Base-by-base conservation (phyloP, 2,888 invertebrate species). In the Drosophila prostipennis region DNA sequence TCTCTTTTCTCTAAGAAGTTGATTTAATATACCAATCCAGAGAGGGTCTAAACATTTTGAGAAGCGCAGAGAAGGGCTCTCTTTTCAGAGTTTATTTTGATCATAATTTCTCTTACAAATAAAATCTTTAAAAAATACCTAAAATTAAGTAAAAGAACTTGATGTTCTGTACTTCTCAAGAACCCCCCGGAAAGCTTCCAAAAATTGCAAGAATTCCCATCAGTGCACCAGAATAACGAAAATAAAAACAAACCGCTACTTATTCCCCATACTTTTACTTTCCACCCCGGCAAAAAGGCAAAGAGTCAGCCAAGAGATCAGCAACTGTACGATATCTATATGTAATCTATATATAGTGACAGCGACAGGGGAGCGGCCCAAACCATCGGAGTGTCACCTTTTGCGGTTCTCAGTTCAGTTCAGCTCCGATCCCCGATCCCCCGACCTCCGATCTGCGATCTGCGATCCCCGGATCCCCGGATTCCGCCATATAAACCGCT, bases 381-480 rank as follows among this genome's bases (percentile, higher is more conserved):
- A 68, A 53, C 79, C 79, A 48, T 71, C 71, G 74, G 76, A 87
- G 81, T 83, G 82, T 83, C 87, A 87, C 80, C 88, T 83, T 83
- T 87, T 83, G 82, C 80, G 87, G 82, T 83, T 85, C 69, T 54
- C 82, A 46, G 55, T 32, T 54, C 82, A 46, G 55, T 32, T 57
- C 79, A 14, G 46, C 67, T 74, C 78, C 77, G 45, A 26, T 57
- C 32, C 48, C 32, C 59, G 26, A 14, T 37, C 61, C 0, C 56
- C 55, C 26, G 6, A 26, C 26, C 26, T 6, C 26, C 26, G 63
- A 48, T 67, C 55, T 11, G 37, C 39, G 39, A 51, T n/a, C n/a
- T n/a, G n/a, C n/a, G n/a, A n/a, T 68, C 65, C 36, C 26, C 48
- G 39, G 16, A 37, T 56, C 56, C 36, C 54, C 56, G 36, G 56